Conservation (phyloP, 2,888 invertebrate genomes). For the Myathropa florea region DNA sequence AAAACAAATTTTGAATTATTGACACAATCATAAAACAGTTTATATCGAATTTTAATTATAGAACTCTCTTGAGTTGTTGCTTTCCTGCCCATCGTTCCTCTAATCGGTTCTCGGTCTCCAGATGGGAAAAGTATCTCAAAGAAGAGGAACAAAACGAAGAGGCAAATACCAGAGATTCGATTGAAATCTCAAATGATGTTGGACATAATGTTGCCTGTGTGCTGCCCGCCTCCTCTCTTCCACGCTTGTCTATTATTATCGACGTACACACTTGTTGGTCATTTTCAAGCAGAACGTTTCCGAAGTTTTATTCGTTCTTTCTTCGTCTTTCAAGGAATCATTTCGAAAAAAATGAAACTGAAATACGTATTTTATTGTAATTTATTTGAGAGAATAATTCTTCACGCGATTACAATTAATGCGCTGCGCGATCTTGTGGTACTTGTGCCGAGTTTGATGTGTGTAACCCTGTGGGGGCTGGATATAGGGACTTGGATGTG, state of each 20-base stretch:
- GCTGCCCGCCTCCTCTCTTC: background rate
- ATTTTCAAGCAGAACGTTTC: background rate
- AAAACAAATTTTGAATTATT: constrained; percentile 20
- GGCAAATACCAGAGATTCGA: background rate
- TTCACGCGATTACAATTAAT: constrained; percentile 19
- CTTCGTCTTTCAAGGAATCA: background rate
- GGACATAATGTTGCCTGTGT: background rate
- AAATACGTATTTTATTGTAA: constrained; percentile 11
- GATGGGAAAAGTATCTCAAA: background rate
- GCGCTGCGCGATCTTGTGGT: background rate
- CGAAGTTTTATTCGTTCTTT: background rate
- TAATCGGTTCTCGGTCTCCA: background rate
- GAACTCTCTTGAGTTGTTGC: background rate
- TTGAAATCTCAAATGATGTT: constrained; percentile 13
- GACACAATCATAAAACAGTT: constrained; percentile 54
- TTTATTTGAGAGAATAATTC: constrained; percentile 26
- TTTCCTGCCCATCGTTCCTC: background rate
- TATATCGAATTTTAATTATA: constrained; percentile 34
- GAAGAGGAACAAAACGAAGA: background rate
- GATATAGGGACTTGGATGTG: no score
- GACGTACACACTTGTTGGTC: constrained; percentile 23
- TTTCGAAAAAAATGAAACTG: background rate
- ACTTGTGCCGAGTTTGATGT: constrained; percentile 1
- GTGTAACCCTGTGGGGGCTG: background rate
- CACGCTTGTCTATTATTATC: constrained; percentile 28